A percentile compares a stretch with the other conserved stretches of the same genome.
phyloP scores from a whole-genome alignment of 2,797 vertebrate species.

The Tangara arthus region DNA sequence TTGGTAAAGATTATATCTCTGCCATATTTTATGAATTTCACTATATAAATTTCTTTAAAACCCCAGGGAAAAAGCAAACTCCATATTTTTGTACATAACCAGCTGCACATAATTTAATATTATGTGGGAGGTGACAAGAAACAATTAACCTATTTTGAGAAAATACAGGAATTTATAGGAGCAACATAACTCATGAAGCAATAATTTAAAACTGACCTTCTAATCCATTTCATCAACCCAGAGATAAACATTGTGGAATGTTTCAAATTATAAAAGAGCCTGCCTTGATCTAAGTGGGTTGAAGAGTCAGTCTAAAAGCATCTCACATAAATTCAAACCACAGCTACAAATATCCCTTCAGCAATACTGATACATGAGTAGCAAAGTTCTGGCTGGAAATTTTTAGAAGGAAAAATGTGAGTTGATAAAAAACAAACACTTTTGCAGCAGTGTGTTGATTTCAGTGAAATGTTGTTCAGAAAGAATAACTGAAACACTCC shows the following conservation, averaged over 20 bases:
- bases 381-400: background rate
- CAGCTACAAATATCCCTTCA: slow-evolving; percentile 5
- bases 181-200: background rate
- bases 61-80: background rate
- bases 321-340: slow-evolving; percentile 26
- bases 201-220: slow-evolving; percentile 27
- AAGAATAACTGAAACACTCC: background rate
- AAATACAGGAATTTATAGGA: slow-evolving; percentile 10
- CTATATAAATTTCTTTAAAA: background rate
- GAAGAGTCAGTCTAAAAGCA: slow-evolving; percentile 42
- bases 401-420: background rate
- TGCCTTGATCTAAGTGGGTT: background rate
- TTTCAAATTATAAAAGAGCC: slow-evolving; percentile 33
- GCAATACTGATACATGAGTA: background rate
- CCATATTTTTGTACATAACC: background rate
- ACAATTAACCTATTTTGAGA: slow-evolving; percentile 18
- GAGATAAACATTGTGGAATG: slow-evolving; percentile 31
- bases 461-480: background rate
- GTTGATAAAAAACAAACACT: background rate
- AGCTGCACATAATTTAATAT: background rate
- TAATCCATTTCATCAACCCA: slow-evolving; percentile 16
- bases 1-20: background rate
- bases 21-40: background rate
- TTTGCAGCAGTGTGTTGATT: background rate
- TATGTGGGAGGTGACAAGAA: slow-evolving; percentile 7